These are phyloP conservation scores for Dyspetes luteomarginatus DNA, from an alignment of 2,888 invertebrate species.

Conservation along the genomic window DNA sequence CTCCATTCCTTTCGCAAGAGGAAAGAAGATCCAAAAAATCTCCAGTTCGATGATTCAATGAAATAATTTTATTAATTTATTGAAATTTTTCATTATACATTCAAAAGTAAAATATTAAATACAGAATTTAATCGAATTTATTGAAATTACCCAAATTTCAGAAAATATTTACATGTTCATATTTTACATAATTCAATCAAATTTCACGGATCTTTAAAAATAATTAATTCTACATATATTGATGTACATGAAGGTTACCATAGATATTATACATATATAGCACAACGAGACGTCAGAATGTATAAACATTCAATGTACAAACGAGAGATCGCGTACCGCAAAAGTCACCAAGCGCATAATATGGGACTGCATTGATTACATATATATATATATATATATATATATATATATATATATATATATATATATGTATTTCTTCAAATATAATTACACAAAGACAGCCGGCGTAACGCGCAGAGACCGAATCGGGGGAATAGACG, in stretches of 20 bases:
- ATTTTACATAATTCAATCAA: too few relatives aligned
- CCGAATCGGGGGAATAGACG: constrained; percentile 81
- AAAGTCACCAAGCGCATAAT: constrained; percentile 14
- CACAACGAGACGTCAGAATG: constrained; percentile 67
- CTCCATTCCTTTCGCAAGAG: too few relatives aligned
- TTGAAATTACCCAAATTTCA: too few relatives aligned
- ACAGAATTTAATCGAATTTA: too few relatives aligned
- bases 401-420: constrained; percentile 13
- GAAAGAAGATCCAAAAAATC: too few relatives aligned
- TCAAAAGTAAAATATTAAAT: too few relatives aligned
- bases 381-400: constrained; percentile 21
- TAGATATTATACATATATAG: constrained; percentile 27
- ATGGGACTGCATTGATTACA: not conserved
- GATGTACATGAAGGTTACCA: constrained; percentile 7
- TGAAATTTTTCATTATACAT: too few relatives aligned
- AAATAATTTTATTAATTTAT: too few relatives aligned
- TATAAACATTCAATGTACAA: constrained; percentile 78
- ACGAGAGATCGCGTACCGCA: constrained; percentile 68
- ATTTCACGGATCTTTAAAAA: too few relatives aligned
- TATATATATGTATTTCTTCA: constrained; percentile 66
- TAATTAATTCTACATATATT: not conserved
- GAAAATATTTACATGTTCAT: too few relatives aligned
- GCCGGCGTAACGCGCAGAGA: constrained; percentile 78
- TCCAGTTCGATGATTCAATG: too few relatives aligned
- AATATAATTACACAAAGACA: constrained; percentile 81